Evolutionary conservation across 2,113 vertebrate genomes (phyloP).

Genomic region (Tachycineta bicolor): DNA sequence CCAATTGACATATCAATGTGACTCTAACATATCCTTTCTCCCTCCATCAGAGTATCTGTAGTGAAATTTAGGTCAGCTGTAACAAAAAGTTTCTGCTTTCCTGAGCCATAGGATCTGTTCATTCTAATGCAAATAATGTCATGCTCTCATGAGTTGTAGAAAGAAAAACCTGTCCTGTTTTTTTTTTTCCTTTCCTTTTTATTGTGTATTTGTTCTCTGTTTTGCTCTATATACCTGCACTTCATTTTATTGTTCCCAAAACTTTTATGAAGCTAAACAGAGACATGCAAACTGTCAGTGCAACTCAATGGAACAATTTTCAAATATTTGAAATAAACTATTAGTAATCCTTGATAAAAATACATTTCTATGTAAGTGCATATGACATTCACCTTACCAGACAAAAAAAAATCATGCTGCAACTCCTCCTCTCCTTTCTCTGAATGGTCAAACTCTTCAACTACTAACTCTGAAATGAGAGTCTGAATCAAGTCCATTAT

Average conservation of each 20-base stretch:
- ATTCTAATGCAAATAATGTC: conserved; percentile 3
- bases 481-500: neutral
- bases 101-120: conserved; percentile 40
- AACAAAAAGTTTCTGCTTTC: conserved; percentile 60
- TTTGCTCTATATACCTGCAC: neutral
- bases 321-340: neutral
- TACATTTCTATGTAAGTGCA: neutral
- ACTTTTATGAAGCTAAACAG: neutral
- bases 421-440: neutral
- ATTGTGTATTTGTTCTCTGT: neutral
- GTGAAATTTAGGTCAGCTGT: conserved; percentile 65
- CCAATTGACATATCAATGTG: conserved; percentile 59
- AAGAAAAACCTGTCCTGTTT: neutral
- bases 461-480: neutral
- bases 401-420: neutral
- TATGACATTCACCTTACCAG: neutral
- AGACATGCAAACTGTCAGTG: neutral
- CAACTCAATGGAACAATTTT: neutral
- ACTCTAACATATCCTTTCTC: conserved; percentile 42
- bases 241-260: neutral
- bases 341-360: neutral
- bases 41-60: conserved; percentile 21
- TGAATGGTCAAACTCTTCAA: neutral
- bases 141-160: neutral
- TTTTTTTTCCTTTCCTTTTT: neutral